Evolutionary conservation across 2,888 invertebrate genomes (phyloP).

Genomic region (Chrysolina americana): DNA sequence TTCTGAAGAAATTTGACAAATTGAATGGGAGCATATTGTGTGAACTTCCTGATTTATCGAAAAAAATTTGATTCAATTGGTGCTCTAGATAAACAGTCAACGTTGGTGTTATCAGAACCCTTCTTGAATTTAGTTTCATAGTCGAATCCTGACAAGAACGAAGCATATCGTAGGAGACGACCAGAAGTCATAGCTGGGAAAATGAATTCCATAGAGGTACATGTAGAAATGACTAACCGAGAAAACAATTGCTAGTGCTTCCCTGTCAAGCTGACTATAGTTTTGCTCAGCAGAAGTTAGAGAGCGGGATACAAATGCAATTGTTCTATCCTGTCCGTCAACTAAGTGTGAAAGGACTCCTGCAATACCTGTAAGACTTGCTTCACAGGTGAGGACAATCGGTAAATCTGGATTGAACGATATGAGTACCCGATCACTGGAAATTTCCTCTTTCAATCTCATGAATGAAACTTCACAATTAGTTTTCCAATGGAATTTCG

Average conservation of each 20-base stretch:
- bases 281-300: background rate
- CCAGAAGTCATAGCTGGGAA: no score
- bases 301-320: background rate
- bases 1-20: no score
- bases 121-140: no score
- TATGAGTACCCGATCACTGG: background rate
- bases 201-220: no score
- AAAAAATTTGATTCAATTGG: no score
- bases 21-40: no score
- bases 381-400: background rate
- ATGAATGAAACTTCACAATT: background rate
- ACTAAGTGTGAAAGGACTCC: background rate
- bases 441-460: background rate
- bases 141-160: no score
- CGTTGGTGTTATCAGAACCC: no score
- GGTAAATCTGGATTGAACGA: background rate
- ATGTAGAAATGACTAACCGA: background rate
- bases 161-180: no score
- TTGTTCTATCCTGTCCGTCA: background rate
- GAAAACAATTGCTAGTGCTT: background rate
- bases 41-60: no score
- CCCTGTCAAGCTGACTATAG: background rate
- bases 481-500: background rate
- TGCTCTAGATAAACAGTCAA: no score
- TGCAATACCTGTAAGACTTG: background rate